phyloP scores from a whole-genome alignment of 2,797 vertebrate species.

The Syncerus caffer region DNA sequence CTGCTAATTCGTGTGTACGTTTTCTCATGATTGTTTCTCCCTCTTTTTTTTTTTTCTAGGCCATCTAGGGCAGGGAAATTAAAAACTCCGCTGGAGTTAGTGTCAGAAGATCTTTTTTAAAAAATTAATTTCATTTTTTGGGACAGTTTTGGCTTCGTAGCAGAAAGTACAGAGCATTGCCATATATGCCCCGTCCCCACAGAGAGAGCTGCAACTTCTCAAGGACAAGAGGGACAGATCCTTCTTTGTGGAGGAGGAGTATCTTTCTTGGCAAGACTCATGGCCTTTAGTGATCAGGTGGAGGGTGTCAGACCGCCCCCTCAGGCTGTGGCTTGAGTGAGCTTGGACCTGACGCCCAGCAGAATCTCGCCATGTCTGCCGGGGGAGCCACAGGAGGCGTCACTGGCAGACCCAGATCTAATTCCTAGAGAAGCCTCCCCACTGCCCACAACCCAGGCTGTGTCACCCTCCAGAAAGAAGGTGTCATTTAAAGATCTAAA shows the following conservation, averaged over 20 bases:
- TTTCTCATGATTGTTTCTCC: constrained; percentile 46
- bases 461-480: background rate
- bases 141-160: background rate
- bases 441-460: background rate
- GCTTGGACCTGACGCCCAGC: background rate
- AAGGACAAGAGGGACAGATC: background rate
- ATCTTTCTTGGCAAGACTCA: background rate
- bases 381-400: background rate
- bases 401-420: background rate
- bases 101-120: background rate
- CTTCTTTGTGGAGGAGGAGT: background rate
- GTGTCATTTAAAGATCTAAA: background rate
- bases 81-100: constrained; percentile 35
- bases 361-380: background rate
- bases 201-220: background rate
- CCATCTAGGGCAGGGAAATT: background rate
- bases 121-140: background rate
- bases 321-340: background rate
- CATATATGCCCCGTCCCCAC: background rate
- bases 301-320: background rate
- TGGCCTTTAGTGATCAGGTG: background rate
- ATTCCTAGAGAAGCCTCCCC: background rate
- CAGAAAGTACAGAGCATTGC: background rate
- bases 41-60: background rate
- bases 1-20: background rate